Conservation (phyloP, 2,888 invertebrate species). For the Teleiodes luculella region DNA sequence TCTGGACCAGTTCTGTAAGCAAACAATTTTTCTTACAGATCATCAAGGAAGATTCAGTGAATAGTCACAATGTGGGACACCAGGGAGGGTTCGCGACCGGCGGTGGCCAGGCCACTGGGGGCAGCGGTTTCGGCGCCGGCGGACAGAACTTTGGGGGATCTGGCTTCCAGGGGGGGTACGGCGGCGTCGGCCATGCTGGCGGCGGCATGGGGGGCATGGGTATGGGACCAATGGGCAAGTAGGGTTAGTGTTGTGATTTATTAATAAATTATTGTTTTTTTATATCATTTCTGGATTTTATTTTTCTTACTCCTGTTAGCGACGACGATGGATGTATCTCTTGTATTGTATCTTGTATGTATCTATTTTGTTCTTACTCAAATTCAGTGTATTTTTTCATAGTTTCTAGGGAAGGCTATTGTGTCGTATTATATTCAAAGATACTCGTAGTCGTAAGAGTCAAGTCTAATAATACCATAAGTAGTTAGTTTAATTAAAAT, state of each 20-base stretch:
- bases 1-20: neutral
- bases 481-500: no score
- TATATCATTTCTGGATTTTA: no score
- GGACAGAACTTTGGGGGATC: slow-evolving; percentile 8
- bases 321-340: no score
- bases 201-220: slow-evolving; percentile 4
- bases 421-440: no score
- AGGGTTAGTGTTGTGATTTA: neutral
- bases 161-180: slow-evolving; percentile 10
- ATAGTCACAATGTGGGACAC: neutral
- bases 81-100: slow-evolving; percentile 9
- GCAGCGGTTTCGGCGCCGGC: neutral
- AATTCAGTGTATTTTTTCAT: no score
- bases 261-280: no score
- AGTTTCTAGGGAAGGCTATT: no score
- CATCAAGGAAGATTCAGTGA: neutral
- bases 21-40: neutral
- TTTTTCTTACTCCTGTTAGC: no score
- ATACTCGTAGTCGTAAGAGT: no score
- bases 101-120: neutral
- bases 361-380: no score
- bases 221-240: neutral
- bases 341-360: no score
- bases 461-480: no score
- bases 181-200: slow-evolving; percentile 15